A percentile compares a stretch with the other conserved stretches of the same genome.
These are phyloP conservation scores for Valencia hispanica DNA, from an alignment of 2,797 vertebrate species.

Conservation along the genomic window DNA sequence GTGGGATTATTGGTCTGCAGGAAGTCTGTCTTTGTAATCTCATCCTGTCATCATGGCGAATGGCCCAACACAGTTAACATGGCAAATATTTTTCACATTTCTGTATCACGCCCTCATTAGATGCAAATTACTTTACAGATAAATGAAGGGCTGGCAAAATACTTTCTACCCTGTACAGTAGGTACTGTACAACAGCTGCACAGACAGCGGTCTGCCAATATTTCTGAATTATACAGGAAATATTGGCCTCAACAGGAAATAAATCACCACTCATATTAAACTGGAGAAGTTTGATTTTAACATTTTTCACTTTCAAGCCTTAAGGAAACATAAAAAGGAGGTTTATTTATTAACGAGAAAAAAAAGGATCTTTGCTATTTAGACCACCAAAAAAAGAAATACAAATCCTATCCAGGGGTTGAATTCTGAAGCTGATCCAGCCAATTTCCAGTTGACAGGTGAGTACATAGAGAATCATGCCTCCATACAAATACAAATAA, in stretches of 20 bases:
- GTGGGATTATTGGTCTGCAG: no score
- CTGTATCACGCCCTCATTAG: slow-evolving; percentile 56
- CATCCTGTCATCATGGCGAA: no score
- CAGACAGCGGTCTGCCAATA: slow-evolving; percentile 5
- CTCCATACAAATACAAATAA: slow-evolving; percentile 58
- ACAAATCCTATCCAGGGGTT: slow-evolving; percentile 37
- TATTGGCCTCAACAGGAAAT: slow-evolving; percentile 16
- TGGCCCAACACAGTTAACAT: no score
- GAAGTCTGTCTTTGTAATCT: no score
- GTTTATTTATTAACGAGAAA: background rate
- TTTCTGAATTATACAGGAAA: slow-evolving; percentile 15
- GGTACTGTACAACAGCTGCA: background rate
- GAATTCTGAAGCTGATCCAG: slow-evolving; percentile 32
- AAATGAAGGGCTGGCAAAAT: background rate
- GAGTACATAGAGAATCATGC: slow-evolving; percentile 49
- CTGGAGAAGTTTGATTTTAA: slow-evolving; percentile 7
- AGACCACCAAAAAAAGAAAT: slow-evolving; percentile 34
- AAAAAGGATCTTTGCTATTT: slow-evolving; percentile 34
- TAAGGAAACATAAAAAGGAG: background rate
- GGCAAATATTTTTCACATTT: background rate
- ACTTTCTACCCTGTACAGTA: background rate
- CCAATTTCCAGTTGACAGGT: slow-evolving; percentile 47
- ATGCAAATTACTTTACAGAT: slow-evolving; percentile 1
- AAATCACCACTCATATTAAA: background rate
- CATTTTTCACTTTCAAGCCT: background rate